Evolutionary conservation across 2,113 vertebrate genomes (phyloP), one percentile per base, ranked within the genome.

Genomic region (Corapipo altera): DNA sequence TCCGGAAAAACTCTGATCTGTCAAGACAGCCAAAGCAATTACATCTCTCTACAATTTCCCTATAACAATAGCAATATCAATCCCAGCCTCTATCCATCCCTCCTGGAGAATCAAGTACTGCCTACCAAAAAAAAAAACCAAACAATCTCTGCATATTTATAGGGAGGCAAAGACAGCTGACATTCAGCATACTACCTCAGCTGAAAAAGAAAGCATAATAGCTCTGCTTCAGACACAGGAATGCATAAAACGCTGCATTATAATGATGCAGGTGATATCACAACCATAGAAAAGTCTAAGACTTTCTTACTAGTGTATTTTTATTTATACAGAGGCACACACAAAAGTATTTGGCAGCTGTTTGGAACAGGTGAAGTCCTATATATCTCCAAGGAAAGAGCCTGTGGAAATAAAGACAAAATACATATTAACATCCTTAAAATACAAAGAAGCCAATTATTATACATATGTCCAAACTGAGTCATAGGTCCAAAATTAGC

Each of bases 341-440:
- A 44, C 33, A 55, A 35, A 91, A 93, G 39, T 83, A 77, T 64
- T 92, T 93, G 88, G 69, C 95, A 96, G 55, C 43, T 96, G 92
- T 83, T 84, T 92, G 33, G 55, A 93, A 67, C 94, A 97, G 96
- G 95, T 91, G 87, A 76, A 87, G 23, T 87, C 84, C 65, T 92
- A 57, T 35, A 81, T 54, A 85, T 85, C 89, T 94, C 74, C 65
- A 84, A 58, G 61, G 91, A 33, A 75, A 95, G 57, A 67, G 57
- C 39, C 77, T 91, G 76, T 92, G 54, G 87, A 94, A 95, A 78
- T 57, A 85, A 2, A 87, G 57, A 69, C 19, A 41, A 95, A 78
- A 77, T 89, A 78, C 44, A 27, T 75, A 82, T 37, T 91, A 85
- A 33, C 22, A 75, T 89, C 39, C 39, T 84, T 89, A 89, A 92